Base-by-base conservation (phyloP, 2,113 vertebrate species). In the Bos javanicus region DNA sequence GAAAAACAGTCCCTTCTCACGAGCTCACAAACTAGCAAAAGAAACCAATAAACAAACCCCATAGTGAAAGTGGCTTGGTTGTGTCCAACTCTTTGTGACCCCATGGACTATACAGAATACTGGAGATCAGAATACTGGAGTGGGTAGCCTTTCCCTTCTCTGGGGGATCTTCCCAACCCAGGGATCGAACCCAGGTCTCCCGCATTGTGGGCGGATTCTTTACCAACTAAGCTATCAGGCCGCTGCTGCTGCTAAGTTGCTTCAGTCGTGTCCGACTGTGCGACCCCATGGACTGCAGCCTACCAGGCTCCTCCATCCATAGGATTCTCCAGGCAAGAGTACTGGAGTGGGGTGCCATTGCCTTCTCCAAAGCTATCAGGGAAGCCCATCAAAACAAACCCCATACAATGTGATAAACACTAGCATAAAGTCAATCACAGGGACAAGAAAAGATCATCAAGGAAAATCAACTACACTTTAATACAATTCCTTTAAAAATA, bases 181-280 rank as follows among this genome's bases (percentile, higher is more conserved):
- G 33, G 4, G 33, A 67, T 67, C 33, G 9, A 67, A 67, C 62
- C 62, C 33, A 19, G 62, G 62, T 67, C 33, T n/a, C 16, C 62
- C 2, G 0, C 62, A n/a, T 2, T 67, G 62, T 0, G 4, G 62
- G 16, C 2, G 0, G 62, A 67, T n/a, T 64, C 62, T n/a, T 67
- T 67, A n/a, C 16, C 16, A n/a, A 19, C 33, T 19, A 67, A 67
- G 33, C 33, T 19, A 67, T 67, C 33, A 67, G 16, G 62, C 48
- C 12, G 11, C 48, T 48, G 48, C 46, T 46, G 46, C 48, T 48
- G 48, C 48, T 48, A 2, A 48, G 48, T 48, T 11, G 48, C 48
- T 48, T 48, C 48, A 48, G 48, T 48, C 48, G 11, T 48, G 48
- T 48, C 48, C 2, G 11, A 48, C 48, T 48, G 48, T 48, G 48